Percentiles rank a stretch among this genome's conserved stretches.
These are phyloP conservation scores for Taxidea taxus DNA, from an alignment of 2,113 vertebrate species.

Conservation along the genomic window DNA sequence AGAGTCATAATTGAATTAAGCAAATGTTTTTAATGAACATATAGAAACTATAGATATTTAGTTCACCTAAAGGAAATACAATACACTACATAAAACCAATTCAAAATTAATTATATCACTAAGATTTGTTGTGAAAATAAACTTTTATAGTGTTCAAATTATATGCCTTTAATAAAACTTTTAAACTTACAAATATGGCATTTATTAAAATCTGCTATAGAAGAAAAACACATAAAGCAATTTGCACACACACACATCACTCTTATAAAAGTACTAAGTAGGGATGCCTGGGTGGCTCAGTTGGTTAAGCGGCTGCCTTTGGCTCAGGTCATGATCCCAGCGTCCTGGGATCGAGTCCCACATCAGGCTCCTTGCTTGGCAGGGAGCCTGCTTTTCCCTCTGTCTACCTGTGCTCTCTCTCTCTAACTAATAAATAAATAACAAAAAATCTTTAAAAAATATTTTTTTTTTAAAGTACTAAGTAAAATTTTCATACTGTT, in stretches of 20 bases:
- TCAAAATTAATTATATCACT: not conserved
- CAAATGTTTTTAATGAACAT: not conserved
- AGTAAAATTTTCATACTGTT: constrained; percentile 15
- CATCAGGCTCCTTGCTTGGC: no score
- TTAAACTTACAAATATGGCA: not conserved
- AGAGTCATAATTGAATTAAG: not conserved
- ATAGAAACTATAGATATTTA: not conserved
- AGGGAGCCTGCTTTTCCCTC: no score
- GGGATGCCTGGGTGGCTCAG: no score
- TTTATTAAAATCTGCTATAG: not conserved
- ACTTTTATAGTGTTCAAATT: not conserved
- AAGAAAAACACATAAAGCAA: constrained; percentile 27
- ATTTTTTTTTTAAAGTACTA: no score
- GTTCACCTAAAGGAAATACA: not conserved
- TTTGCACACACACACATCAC: not conserved
- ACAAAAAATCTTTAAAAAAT: no score
- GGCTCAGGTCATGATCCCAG: no score
- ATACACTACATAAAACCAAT: not conserved
- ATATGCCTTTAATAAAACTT: constrained; percentile 17
- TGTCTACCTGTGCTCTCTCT: no score
- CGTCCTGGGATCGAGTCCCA: no score
- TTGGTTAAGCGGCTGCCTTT: no score
- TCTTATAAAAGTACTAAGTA: constrained; percentile 30
- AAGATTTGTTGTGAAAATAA: constrained; percentile 12
- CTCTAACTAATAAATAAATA: no score